phyloP scores from a whole-genome alignment of 1,140 invertebrate genomes.

The Drosophila lacertosa region DNA sequence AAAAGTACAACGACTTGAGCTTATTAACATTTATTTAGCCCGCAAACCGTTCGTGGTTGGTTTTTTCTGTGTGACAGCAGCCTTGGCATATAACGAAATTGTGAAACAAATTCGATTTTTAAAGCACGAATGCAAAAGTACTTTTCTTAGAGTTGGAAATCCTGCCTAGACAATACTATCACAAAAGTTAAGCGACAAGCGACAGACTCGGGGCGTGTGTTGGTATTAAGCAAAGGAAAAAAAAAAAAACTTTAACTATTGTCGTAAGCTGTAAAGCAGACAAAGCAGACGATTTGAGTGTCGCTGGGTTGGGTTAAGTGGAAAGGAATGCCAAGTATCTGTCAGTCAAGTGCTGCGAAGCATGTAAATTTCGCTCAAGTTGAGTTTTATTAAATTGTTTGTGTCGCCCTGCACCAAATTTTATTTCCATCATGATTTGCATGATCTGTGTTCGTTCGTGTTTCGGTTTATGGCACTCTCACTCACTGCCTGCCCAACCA shows the following conservation, averaged over 20 bases:
- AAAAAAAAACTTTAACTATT: constrained; percentile 66
- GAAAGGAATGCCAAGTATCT: constrained; percentile 44
- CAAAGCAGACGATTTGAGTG: constrained; percentile 66
- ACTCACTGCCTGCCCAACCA: constrained; percentile 13
- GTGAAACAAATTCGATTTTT: constrained; percentile 67
- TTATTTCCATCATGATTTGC: constrained; percentile 75
- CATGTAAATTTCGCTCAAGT: constrained; percentile 75
- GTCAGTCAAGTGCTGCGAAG: constrained; percentile 43
- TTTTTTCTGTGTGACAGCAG: background rate
- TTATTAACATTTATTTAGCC: constrained; percentile 75
- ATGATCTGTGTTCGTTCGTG: constrained; percentile 56
- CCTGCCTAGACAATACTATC: constrained; percentile 42
- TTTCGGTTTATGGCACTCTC: constrained; percentile 11
- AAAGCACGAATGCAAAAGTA: constrained; percentile 36
- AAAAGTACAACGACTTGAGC: constrained; percentile 65
- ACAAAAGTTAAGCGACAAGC: constrained; percentile 58
- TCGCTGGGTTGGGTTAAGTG: background rate
- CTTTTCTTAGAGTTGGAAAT: constrained; percentile 11
- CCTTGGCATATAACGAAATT: constrained; percentile 35
- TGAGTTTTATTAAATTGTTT: constrained; percentile 81
- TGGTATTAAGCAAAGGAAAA: constrained; percentile 1
- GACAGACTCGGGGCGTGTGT: background rate
- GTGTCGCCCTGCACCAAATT: constrained; percentile 65
- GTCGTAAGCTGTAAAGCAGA: constrained; percentile 50
- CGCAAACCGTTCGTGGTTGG: constrained; percentile 33